Evolutionary conservation across 2,113 vertebrate species (phyloP).

Genomic region (Centrocercus urophasianus): DNA sequence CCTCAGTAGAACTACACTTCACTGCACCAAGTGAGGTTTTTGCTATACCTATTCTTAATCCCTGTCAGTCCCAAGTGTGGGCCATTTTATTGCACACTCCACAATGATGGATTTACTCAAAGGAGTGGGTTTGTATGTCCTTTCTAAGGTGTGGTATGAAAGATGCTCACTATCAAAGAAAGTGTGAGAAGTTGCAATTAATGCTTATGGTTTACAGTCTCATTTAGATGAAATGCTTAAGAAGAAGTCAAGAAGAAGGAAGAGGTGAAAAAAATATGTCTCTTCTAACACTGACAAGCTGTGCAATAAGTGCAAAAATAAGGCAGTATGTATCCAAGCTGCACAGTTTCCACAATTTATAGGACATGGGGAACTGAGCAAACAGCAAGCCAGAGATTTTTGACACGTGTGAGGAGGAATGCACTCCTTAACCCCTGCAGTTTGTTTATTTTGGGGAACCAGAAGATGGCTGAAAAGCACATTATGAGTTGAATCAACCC

Average conservation of each 20-base stretch:
- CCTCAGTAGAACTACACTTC: background rate
- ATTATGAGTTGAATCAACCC: background rate
- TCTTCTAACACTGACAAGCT: background rate
- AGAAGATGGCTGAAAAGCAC: background rate
- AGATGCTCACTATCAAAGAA: background rate
- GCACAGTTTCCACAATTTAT: background rate
- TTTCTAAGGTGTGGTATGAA: background rate
- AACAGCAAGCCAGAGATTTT: background rate
- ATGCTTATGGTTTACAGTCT: background rate
- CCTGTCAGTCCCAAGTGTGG: background rate
- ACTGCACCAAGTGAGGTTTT: too few species aligned
- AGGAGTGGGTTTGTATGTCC: background rate
- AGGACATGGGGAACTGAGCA: background rate
- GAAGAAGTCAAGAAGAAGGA: background rate
- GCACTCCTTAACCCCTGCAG: background rate
- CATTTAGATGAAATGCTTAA: background rate
- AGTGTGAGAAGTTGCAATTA: accelerated
- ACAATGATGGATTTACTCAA: accelerated
- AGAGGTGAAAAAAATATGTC: background rate
- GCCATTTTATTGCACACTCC: background rate
- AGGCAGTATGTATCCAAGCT: background rate
- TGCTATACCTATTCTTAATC: background rate
- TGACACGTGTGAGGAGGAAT: background rate
- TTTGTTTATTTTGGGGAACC: background rate
- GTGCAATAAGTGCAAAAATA: background rate